Conservation (phyloP, 2,113 vertebrate genomes). For the Pteronura brasiliensis region DNA sequence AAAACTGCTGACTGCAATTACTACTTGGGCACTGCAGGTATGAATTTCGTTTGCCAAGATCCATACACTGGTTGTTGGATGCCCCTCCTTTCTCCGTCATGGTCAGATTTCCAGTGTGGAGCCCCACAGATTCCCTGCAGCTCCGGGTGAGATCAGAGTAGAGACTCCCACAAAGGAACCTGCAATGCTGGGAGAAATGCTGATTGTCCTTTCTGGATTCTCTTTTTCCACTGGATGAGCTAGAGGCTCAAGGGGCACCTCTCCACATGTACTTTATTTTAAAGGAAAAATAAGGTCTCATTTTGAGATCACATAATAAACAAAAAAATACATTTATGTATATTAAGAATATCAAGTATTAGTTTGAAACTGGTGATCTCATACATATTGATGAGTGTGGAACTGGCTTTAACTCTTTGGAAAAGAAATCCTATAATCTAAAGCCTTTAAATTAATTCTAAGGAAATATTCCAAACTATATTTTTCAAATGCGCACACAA, state of each 20-base stretch:
- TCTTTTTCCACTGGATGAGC: background rate
- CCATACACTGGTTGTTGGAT: background rate
- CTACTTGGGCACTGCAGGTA: background rate
- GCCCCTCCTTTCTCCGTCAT: background rate
- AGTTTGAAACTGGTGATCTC: background rate
- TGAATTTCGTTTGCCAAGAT: background rate
- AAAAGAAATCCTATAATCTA: background rate
- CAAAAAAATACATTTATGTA: background rate
- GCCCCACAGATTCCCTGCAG: background rate
- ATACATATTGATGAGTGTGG: background rate
- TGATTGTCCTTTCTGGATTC: background rate
- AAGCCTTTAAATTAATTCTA: conserved; percentile 25
- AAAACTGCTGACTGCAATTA: background rate
- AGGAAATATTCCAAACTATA: background rate
- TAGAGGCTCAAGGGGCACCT: background rate
- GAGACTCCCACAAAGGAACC: background rate
- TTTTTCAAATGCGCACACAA: background rate
- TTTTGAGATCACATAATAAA: background rate
- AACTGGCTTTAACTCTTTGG: conserved; percentile 1
- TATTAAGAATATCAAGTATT: background rate
- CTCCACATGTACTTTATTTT: background rate
- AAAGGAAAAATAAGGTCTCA: background rate
- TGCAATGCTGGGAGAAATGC: background rate
- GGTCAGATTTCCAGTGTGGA: background rate
- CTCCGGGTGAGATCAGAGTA: background rate